Evolutionary conservation across 2,113 vertebrate species (phyloP).

Genomic region (Notothenia rossii): DNA sequence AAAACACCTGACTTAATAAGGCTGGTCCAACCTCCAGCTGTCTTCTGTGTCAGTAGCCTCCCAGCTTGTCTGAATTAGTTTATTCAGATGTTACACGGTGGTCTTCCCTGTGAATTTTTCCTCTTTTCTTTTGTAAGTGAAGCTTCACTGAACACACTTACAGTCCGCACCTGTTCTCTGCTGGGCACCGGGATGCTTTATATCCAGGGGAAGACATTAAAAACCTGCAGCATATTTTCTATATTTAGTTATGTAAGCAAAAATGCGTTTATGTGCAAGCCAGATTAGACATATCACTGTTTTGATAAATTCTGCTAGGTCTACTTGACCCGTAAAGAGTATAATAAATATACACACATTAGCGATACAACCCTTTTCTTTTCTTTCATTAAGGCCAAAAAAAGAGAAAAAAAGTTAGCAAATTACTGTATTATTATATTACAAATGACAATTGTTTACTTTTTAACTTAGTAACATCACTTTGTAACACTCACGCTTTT

Average conservation of each 20-base stretch:
- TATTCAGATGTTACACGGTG: conserved; percentile 62
- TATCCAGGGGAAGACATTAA: not conserved
- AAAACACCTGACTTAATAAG: conserved; percentile 72
- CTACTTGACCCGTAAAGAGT: too few relatives aligned
- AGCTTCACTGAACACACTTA: conserved; percentile 42
- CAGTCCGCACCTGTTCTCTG: conserved; percentile 23
- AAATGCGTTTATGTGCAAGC: not conserved
- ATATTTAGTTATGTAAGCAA: not conserved
- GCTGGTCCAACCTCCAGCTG: conserved; percentile 64
- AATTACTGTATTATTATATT: too few relatives aligned
- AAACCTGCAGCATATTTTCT: not conserved
- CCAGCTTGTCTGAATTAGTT: conserved; percentile 61
- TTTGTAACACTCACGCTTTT: too few relatives aligned
- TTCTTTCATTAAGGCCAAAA: too few relatives aligned
- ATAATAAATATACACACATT: too few relatives aligned
- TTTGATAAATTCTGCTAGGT: too few relatives aligned
- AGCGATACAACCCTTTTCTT: too few relatives aligned
- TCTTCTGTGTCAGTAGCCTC: conserved; percentile 59
- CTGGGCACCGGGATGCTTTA: not conserved
- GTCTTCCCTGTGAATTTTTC: conserved; percentile 39
- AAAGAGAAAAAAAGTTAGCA: too few relatives aligned
- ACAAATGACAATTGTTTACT: too few relatives aligned
- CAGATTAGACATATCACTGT: too few relatives aligned
- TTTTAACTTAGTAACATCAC: too few relatives aligned
- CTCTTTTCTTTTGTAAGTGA: conserved; percentile 33